Evolutionary conservation across 2,113 vertebrate genomes (phyloP), one percentile per base, ranked within the genome.

Genomic region (Ceratotherium simum): DNA sequence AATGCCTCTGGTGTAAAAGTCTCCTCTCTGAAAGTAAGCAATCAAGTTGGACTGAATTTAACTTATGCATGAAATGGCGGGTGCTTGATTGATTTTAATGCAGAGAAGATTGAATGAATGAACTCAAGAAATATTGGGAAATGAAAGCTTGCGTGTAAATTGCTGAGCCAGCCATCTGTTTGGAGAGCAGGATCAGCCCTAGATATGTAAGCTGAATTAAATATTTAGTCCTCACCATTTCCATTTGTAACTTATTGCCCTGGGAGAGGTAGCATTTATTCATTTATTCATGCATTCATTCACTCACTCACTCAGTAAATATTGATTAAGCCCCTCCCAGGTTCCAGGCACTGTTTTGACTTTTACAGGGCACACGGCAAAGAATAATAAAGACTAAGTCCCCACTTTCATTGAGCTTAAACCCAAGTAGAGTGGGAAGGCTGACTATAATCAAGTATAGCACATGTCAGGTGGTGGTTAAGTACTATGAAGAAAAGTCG

Each of bases 191-290:
- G 6, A 39, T 82, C 20, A 54, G 48, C 51, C 51, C 12, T 46
- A 70, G 54, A 86, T 73, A 86, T 86, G 39, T 60, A 76, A 88
- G 27, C 18, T 64, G 82, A 83, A 60, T 8, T 87, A 81, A 86
- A n/a, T 96, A 83, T 90, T 93, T 67, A 46, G 46, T 54, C 17
- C 17, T 95, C 56, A 42, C 16, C 23, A 79, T 94, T 94, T 90
- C 36, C 60, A 16, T 91, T 70, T 88, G 85, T 88, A 84, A 75
- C 11, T 51, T 91, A 62, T 23, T 80, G 60, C 33, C n/a, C 20
- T 17, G 31, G 31, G 39, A 60, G 76, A 64, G 20, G 65, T n/a
- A n/a, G 9, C 60, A 17, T 70, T 56, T 13, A 9, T 42, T 92
- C 39, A 62, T 31, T 60, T 46, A 31, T 39, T 76, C 11, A 10